phyloP scores from a whole-genome alignment of 2,888 invertebrate species.

The Hermaeophaga mercurialis region DNA sequence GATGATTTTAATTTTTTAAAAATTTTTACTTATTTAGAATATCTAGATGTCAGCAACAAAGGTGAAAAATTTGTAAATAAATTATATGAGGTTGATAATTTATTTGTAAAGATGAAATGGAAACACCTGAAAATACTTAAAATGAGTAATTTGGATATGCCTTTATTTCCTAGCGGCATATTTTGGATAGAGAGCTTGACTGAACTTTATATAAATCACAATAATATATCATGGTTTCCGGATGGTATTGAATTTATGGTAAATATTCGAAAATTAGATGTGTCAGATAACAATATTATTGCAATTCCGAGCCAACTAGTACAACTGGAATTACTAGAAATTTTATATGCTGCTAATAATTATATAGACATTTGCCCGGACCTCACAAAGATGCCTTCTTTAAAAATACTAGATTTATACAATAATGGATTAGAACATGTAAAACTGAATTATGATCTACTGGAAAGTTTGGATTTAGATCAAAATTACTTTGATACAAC shows the following conservation, averaged over 20 bases:
- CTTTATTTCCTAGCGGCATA: constrained; percentile 42
- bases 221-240: constrained; percentile 42
- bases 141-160: constrained; percentile 34
- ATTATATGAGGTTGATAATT: constrained; percentile 37
- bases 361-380: constrained; percentile 35
- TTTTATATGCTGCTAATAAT: constrained; percentile 37
- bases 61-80: constrained; percentile 29
- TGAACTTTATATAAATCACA: constrained; percentile 40
- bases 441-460: constrained; percentile 11
- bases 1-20: constrained; percentile 39
- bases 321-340: constrained; percentile 31
- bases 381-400: constrained; percentile 30
- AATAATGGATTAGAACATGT: constrained; percentile 37
- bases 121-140: constrained; percentile 36
- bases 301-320: constrained; percentile 35
- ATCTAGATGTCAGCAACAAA: constrained; percentile 44
- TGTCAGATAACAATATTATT: constrained; percentile 39
- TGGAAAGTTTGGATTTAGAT: constrained; percentile 39
- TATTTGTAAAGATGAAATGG: constrained; percentile 42
- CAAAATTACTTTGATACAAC: constrained; percentile 35
- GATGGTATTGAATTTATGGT: constrained; percentile 40
- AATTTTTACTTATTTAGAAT: constrained; percentile 35
- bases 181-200: constrained; percentile 38
- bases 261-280: constrained; percentile 41
- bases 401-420: constrained; percentile 42